A percentile compares a stretch with the other conserved stretches of the same genome.
Conservation (phyloP, 37 sponge, comb jelly and placozoan genomes). For the Agelas oroides region DNA sequence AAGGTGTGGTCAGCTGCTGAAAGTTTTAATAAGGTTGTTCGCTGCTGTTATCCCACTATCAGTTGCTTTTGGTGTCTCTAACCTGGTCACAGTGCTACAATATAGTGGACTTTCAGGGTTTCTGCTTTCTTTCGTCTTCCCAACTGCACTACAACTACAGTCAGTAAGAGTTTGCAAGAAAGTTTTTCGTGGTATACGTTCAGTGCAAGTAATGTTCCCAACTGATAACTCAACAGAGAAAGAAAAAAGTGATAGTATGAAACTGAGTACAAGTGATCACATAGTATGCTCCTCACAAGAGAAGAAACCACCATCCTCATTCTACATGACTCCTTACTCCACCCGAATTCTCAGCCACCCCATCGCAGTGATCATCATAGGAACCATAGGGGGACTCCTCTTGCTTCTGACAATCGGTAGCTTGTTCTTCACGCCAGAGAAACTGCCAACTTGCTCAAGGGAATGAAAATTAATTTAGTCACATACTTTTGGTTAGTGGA, state of each 20-base stretch:
- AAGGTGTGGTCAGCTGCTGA: conserved; percentile 10
- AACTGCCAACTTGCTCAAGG: too few species aligned
- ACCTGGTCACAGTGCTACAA: conserved; percentile 78
- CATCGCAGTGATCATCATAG: not conserved
- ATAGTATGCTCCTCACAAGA: not conserved
- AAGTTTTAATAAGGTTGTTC: conserved; percentile 46
- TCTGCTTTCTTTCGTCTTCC: conserved; percentile 65
- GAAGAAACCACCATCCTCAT: not conserved
- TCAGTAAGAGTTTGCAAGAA: conserved; percentile 46
- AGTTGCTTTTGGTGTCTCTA: conserved; percentile 82
- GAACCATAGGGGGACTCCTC: not conserved
- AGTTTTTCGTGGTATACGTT: conserved; percentile 29
- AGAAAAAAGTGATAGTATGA: not conserved
- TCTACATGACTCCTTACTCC: conserved; percentile 40
- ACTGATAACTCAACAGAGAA: too few species aligned
- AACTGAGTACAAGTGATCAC: too few species aligned
- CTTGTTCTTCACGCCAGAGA: too few species aligned
- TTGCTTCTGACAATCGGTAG: too few species aligned
- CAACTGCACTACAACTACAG: conserved; percentile 47
- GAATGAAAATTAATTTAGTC: too few species aligned
- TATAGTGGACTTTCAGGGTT: conserved; percentile 84
- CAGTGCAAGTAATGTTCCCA: too few species aligned
- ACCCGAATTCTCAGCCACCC: conserved; percentile 1
- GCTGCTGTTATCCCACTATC: conserved; percentile 72
- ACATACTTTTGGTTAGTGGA: too few species aligned